phyloP scores from a whole-genome alignment of 2,113 vertebrate genomes.

The Lasiurus borealis region DNA sequence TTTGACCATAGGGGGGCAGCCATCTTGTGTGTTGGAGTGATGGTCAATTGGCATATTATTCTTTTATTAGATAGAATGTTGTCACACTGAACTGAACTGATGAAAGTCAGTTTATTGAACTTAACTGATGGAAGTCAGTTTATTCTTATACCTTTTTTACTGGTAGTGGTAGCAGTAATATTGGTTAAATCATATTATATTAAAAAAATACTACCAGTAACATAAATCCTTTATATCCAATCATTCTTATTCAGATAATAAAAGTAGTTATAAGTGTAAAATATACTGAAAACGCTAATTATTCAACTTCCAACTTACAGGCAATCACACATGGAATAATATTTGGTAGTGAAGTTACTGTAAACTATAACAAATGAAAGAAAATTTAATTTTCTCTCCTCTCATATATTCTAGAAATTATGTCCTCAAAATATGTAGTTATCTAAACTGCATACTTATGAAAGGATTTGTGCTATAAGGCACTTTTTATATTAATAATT shows the following conservation, averaged over 20 bases:
- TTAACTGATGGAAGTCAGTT: neutral
- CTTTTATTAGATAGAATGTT: neutral
- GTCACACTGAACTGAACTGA: neutral
- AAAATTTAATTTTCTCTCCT: neutral
- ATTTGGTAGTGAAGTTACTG: neutral
- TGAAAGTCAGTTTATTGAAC: neutral
- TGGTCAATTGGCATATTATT: too few species aligned
- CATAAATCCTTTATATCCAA: constrained; percentile 9
- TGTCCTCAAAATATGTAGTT: neutral
- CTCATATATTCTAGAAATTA: neutral
- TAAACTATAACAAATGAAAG: neutral
- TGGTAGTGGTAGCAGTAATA: neutral
- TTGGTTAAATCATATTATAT: neutral
- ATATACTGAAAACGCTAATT: neutral
- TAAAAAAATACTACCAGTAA: neutral
- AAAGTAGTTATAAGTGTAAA: neutral
- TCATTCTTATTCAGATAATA: neutral
- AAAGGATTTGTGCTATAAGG: constrained; percentile 57
- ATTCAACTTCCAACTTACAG: neutral
- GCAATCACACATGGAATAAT: neutral
- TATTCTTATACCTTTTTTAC: neutral
- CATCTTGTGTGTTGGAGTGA: too few species aligned
- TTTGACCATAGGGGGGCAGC: too few species aligned
- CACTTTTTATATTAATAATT: constrained; percentile 81
- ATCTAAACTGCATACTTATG: constrained; percentile 50